These are phyloP conservation scores for Paraescarpia echinospica DNA, from an alignment of 1,140 invertebrate genomes.

Conservation along the genomic window DNA sequence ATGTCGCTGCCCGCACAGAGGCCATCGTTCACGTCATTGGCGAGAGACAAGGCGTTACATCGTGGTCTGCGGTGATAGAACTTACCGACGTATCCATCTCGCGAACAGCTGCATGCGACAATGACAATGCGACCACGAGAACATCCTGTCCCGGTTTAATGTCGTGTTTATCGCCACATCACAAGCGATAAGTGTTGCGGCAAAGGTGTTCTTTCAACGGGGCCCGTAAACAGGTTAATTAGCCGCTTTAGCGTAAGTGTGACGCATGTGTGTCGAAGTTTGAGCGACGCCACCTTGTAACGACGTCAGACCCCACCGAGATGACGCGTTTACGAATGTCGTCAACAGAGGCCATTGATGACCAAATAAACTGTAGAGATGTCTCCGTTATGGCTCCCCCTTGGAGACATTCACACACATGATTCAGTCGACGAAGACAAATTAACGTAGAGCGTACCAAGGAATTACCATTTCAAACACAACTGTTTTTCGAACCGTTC, in stretches of 20 bases:
- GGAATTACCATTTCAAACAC: background rate
- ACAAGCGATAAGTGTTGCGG: background rate
- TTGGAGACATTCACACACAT: background rate
- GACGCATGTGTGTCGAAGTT: background rate
- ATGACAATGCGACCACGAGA: background rate
- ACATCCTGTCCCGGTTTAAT: background rate
- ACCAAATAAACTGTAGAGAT: background rate
- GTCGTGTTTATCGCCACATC: background rate
- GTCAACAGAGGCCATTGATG: background rate
- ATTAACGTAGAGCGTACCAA: background rate
- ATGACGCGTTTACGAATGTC: background rate
- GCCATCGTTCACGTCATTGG: background rate
- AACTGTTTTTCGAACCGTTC: background rate
- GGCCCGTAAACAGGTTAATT: background rate
- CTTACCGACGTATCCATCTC: background rate
- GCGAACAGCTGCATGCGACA: background rate
- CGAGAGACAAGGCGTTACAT: background rate
- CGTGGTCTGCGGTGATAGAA: background rate
- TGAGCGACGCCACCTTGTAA: background rate
- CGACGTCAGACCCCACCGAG: background rate
- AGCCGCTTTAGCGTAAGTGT: background rate
- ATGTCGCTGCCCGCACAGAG: background rate
- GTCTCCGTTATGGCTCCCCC: background rate
- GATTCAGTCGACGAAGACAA: background rate
- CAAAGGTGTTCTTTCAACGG: background rate